Evolutionary conservation across 1,140 invertebrate genomes (phyloP), one percentile per base, ranked within the genome.

Genomic region (Brachionus sp.): DNA sequence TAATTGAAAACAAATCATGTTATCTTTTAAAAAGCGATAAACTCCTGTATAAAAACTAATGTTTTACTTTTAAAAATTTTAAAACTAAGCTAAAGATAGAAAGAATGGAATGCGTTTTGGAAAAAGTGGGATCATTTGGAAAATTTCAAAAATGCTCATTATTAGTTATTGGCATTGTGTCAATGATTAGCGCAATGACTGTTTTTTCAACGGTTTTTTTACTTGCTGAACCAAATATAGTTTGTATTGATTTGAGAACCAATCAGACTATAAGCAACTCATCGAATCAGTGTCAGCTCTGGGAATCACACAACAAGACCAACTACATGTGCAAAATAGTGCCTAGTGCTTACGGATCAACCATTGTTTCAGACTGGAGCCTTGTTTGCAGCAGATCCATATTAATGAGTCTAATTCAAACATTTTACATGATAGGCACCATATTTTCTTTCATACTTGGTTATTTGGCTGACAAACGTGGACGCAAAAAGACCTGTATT

Each of bases 401-500:
- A 9, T 46, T 46, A 9, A 25, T 44, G 25, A 75, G 70, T 46
- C n/a, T 75, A 46, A 75, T 46, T 46, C 70, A 75, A 46, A 75
- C 70, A 50, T 75, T 75, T 75, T 75, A 75, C 44, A 23, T 75
- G 39, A 46, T 75, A n/a, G 70, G 70, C 0, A 75, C 70, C 5
- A 25, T 75, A 13, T 75, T 46, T 12, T 44, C 39, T n/a, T 75
- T 44, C 10, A 44, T 35, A 4, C 23, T 75, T 16, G 70, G 70
- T 12, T 75, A 25, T 75, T 46, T 75, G 10, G 70, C 70, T 10
- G 70, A 75, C 29, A 75, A 46, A 46, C 44, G 25, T 23, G 70
- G 70, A n/a, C 70, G 70, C 16, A 75, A 75, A 75, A 44, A 46
- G 23, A 75, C 39, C 1, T 19, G 70, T 19, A 13, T 46, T 46